Evolutionary conservation across 2,797 vertebrate species (phyloP).

Genomic region (Coendou prehensilis): DNA sequence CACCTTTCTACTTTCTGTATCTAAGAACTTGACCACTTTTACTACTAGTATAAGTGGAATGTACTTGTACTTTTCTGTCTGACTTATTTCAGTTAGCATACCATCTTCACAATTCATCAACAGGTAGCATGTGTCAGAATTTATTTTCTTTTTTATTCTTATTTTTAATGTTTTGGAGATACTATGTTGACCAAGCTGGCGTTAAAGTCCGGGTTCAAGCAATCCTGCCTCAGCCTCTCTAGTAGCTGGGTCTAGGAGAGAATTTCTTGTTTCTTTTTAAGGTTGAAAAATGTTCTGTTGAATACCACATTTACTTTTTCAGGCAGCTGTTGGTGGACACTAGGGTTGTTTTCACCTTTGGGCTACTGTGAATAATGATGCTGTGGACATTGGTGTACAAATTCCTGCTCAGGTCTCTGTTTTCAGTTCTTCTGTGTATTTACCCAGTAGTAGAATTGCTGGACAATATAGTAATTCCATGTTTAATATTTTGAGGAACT

Average conservation of each 20-base stretch:
- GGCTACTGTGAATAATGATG: neutral
- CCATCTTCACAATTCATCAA: conserved; percentile 20
- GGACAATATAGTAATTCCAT: neutral
- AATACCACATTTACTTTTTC: conserved; percentile 2
- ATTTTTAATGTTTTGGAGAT: neutral
- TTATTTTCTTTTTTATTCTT: conserved; percentile 33
- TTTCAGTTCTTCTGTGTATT: neutral
- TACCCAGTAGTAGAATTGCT: neutral
- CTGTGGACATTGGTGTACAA: neutral
- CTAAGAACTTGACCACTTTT: neutral
- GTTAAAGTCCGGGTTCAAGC: neutral
- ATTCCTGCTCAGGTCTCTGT: neutral
- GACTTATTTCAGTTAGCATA: conserved; percentile 27
- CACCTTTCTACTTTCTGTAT: neutral
- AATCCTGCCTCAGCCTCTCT: neutral
- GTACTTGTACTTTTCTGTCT: conserved; percentile 44
- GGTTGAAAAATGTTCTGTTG: conserved; percentile 20
- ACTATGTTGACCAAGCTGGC: neutral
- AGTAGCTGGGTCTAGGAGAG: neutral
- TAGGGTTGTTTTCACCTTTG: conserved; percentile 32
- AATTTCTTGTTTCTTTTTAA: neutral
- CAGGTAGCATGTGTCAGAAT: neutral
- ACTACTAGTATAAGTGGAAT: neutral
- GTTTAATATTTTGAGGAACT: conserved; percentile 2
- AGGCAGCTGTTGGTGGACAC: neutral